Evolutionary conservation across 2,113 vertebrate species (phyloP).

Genomic region (Megaptera novaeangliae): DNA sequence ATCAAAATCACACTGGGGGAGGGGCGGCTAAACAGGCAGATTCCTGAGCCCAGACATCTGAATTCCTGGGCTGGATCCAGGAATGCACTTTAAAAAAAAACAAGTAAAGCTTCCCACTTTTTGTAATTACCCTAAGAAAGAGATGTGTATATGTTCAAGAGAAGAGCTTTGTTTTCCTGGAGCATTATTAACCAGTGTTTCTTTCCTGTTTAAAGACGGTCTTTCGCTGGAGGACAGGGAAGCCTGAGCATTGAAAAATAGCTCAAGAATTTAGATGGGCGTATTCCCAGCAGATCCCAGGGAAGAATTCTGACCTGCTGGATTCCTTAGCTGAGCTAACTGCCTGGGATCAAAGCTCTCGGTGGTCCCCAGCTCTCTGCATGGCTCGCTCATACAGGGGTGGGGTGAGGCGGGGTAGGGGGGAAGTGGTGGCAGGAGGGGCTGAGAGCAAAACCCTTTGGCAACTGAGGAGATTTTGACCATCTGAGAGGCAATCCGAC

Average conservation of each 20-base stretch:
- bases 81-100: neutral
- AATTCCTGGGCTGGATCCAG: constrained; percentile 17
- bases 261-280: neutral
- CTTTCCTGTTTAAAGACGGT: neutral
- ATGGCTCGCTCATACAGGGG: no score
- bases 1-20: neutral
- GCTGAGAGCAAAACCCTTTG: neutral
- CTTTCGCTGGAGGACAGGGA: neutral
- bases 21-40: neutral
- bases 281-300: neutral
- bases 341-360: neutral
- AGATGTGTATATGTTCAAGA: neutral
- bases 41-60: neutral
- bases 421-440: neutral
- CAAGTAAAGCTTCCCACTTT: neutral
- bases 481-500: neutral
- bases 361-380: neutral
- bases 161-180: neutral
- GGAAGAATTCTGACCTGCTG: neutral
- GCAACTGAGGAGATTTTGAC: neutral
- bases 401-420: neutral
- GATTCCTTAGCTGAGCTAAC: neutral
- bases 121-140: neutral
- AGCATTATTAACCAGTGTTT: neutral
- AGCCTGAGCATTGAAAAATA: neutral